Conservation (phyloP, 2,888 invertebrate genomes). For the Epirrhoe alternata region DNA sequence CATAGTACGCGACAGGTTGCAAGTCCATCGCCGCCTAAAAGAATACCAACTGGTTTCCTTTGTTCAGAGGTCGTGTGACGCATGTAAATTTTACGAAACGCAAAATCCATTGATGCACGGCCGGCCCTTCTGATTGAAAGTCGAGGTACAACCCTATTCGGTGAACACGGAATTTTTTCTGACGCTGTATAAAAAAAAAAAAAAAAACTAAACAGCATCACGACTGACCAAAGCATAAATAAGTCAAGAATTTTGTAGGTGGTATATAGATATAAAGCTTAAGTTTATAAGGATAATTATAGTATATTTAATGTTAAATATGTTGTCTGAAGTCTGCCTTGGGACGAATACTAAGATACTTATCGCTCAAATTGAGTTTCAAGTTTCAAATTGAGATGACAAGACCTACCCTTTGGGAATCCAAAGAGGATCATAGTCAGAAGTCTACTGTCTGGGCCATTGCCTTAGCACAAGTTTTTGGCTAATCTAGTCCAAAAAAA, state of each 20-base stretch:
- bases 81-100: no score
- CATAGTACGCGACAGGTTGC: no score
- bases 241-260: background rate
- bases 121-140: no score
- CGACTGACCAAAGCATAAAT: no score
- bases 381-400: conserved; percentile 17
- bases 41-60: no score
- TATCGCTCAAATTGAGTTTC: conserved; percentile 20
- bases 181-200: no score
- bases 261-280: background rate
- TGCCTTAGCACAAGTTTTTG: background rate
- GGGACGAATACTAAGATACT: conserved; percentile 10
- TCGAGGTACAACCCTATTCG: no score
- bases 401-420: conserved; percentile 4
- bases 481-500: background rate
- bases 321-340: conserved; percentile 7
- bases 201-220: no score
- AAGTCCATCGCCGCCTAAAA: no score
- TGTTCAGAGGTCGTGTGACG: no score
- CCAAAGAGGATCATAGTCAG: background rate
- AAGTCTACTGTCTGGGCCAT: background rate
- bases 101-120: no score
- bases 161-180: no score
- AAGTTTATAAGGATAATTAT: background rate
- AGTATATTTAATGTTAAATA: background rate